phyloP scores from a whole-genome alignment of 1,140 invertebrate genomes.

The fruit fly (Drosophila melanogaster) region DNA sequence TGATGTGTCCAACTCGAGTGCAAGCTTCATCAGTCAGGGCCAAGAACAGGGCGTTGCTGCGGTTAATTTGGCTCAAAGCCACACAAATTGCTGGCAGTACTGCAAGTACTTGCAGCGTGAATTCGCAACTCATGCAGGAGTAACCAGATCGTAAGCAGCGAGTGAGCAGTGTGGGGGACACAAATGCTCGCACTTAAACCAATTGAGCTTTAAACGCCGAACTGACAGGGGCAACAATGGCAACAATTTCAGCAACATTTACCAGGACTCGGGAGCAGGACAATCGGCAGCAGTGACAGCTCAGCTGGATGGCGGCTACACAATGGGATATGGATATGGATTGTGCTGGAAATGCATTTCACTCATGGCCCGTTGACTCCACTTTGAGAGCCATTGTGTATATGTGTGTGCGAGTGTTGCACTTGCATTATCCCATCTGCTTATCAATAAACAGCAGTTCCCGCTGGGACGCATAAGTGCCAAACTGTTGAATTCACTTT shows the following conservation, averaged over 20 bases:
- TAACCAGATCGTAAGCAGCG: slow-evolving; percentile 4
- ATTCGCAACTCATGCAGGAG: slow-evolving; percentile 12
- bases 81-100: slow-evolving; percentile 37
- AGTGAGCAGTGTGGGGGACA: background rate
- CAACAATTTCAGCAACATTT: slow-evolving; percentile 19
- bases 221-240: slow-evolving; percentile 33
- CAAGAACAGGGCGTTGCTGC: slow-evolving; percentile 30
- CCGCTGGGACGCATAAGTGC: slow-evolving; percentile 22
- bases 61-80: slow-evolving; percentile 51
- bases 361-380: slow-evolving; percentile 50
- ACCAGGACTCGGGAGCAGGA: slow-evolving; percentile 29
- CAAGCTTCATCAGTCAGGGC: slow-evolving; percentile 47
- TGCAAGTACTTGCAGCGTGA: background rate
- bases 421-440: slow-evolving; percentile 52
- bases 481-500: slow-evolving; percentile 64
- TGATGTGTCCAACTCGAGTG: slow-evolving; percentile 28
- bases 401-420: slow-evolving; percentile 16
- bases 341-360: slow-evolving; percentile 49
- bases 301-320: slow-evolving; percentile 41
- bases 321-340: slow-evolving; percentile 56
- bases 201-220: slow-evolving; percentile 74
- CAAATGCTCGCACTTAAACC: slow-evolving; percentile 68
- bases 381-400: slow-evolving; percentile 40
- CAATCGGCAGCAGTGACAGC: slow-evolving; percentile 43
- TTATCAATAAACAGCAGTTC: slow-evolving; percentile 54